These are phyloP conservation scores for Cataglyphis livida DNA, from an alignment of 2,888 invertebrate genomes.

Conservation along the genomic window DNA sequence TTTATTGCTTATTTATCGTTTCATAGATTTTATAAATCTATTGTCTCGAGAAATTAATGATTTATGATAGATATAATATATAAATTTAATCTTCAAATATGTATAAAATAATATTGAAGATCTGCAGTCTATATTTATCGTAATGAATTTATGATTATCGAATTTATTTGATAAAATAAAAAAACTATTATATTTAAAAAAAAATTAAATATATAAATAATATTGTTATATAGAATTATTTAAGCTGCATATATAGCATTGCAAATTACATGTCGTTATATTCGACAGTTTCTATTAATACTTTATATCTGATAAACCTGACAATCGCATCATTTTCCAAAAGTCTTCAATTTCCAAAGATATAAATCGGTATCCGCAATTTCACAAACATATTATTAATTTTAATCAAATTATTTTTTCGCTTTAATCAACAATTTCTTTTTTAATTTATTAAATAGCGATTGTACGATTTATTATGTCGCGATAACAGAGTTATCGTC, in stretches of 20 bases:
- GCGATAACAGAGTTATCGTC: conserved; percentile 42
- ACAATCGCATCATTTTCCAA: neutral
- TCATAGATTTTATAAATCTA: neutral
- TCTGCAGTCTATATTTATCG: neutral
- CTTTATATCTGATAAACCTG: neutral
- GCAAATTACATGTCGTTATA: neutral
- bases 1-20: neutral
- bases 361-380: conserved; percentile 4
- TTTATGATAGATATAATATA: neutral
- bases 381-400: conserved; percentile 27
- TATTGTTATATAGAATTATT: neutral
- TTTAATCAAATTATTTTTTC: neutral
- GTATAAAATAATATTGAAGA: neutral
- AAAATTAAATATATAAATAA: neutral
- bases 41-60: neutral
- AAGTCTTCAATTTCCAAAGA: conserved; percentile 9
- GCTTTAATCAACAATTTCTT: neutral
- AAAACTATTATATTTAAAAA: conserved; percentile 15
- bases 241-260: neutral
- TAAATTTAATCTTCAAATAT: neutral
- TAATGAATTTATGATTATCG: neutral
- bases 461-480: conserved; percentile 35
- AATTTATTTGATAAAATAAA: neutral
- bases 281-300: neutral
- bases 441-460: conserved; percentile 34